Evolutionary conservation across 2,888 invertebrate genomes (phyloP).

Genomic region (Sycophila texana): DNA sequence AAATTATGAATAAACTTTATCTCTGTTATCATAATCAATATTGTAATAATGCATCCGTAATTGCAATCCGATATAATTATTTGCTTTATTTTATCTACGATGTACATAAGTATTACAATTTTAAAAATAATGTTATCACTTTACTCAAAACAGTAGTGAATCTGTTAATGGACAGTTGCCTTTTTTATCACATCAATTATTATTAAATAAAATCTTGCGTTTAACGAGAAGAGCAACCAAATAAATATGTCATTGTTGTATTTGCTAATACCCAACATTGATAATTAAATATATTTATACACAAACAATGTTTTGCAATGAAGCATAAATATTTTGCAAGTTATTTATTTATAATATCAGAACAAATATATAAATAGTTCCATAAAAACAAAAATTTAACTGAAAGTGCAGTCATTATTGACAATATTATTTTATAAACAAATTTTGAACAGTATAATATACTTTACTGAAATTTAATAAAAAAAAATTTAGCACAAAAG

Average conservation of each 20-base stretch:
- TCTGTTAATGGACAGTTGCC: not conserved
- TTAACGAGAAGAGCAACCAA: not conserved
- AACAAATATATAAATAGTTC: not conserved
- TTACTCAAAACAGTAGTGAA: not conserved
- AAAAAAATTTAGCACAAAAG: not conserved
- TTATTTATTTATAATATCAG: not conserved
- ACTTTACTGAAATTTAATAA: not conserved
- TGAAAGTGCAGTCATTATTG: not conserved
- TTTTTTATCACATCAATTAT: not conserved
- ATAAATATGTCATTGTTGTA: not conserved
- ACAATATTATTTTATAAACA: not conserved
- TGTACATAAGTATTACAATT: not conserved
- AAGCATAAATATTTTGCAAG: not conserved
- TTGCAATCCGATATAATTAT: conserved; percentile 33
- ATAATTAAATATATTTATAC: not conserved
- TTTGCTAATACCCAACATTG: not conserved
- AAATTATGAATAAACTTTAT: conserved; percentile 20
- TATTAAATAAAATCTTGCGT: not conserved
- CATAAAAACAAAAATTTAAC: not conserved
- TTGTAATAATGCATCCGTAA: conserved; percentile 26
- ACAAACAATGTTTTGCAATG: not conserved
- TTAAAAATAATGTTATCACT: not conserved
- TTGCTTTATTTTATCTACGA: conserved; percentile 27
- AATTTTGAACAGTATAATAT: too few relatives aligned
- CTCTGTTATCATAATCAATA: conserved; percentile 40